Conservation (phyloP, 2,797 vertebrate species). For the Gephyroberyx darwinii region DNA sequence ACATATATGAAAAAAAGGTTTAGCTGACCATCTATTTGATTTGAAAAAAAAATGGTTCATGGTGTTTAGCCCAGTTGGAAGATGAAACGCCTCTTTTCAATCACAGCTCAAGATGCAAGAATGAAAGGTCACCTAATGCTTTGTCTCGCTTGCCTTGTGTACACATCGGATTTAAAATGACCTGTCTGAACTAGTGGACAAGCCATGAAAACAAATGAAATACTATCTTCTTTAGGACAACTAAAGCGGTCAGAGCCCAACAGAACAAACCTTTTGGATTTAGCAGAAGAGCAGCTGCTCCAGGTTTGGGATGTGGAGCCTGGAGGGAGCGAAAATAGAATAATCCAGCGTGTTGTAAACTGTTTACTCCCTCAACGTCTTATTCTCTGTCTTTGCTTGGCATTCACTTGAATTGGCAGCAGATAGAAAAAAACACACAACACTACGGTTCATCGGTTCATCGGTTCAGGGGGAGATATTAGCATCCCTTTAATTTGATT, state of each 20-base stretch:
- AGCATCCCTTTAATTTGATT: neutral
- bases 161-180: too few species aligned
- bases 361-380: constrained; percentile 46
- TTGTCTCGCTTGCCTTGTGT: too few species aligned
- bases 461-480: neutral
- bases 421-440: neutral
- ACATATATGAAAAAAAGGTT: too few species aligned
- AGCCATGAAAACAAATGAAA: neutral
- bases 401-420: constrained; percentile 21
- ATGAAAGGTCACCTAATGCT: too few species aligned
- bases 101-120: too few species aligned
- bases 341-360: constrained; percentile 51
- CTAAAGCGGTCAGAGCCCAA: neutral
- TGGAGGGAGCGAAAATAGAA: constrained; percentile 19
- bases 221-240: too few species aligned
- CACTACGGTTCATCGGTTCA: neutral
- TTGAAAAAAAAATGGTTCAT: too few species aligned
- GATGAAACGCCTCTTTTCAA: too few species aligned
- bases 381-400: constrained; percentile 25
- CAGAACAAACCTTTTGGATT: constrained; percentile 10
- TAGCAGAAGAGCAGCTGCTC: constrained; percentile 39
- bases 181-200: neutral
- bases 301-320: constrained; percentile 24
- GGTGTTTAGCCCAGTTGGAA: too few species aligned
- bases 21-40: too few species aligned